Evolutionary conservation across 2,797 vertebrate species (phyloP).

Genomic region (Danio jaintianensis): DNA sequence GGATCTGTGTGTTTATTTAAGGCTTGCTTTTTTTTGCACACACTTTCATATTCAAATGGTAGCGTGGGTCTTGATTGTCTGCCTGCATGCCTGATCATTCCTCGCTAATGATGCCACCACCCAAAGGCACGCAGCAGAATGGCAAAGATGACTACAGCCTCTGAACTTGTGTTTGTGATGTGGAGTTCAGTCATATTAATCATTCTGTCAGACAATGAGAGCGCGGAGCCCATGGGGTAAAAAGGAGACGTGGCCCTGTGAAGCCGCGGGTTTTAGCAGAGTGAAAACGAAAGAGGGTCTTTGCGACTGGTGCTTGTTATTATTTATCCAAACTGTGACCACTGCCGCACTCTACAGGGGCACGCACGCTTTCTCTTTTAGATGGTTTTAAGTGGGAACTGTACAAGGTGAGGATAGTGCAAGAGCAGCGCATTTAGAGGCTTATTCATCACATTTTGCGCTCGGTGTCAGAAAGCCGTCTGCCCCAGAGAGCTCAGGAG

Average conservation of each 20-base stretch:
- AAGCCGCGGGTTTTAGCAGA: constrained; percentile 65
- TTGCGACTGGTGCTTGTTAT: constrained; percentile 74
- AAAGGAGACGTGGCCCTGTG: constrained; percentile 74
- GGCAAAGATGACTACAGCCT: constrained; percentile 59
- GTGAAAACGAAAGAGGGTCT: constrained; percentile 71
- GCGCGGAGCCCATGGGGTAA: constrained; percentile 76
- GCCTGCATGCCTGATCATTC: constrained; percentile 39
- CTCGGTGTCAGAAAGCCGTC: constrained; percentile 68
- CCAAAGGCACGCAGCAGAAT: constrained; percentile 42
- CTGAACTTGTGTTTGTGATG: constrained; percentile 81
- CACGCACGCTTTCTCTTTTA: constrained; percentile 73
- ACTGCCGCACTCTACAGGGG: constrained; percentile 56
- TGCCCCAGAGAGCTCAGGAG: constrained; percentile 49
- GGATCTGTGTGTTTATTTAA: constrained; percentile 43
- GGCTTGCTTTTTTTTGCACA: neutral
- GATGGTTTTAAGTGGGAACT: constrained; percentile 77
- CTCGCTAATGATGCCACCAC: constrained; percentile 50
- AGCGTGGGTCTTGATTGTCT: constrained; percentile 37
- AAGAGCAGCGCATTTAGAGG: constrained; percentile 76
- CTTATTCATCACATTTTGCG: constrained; percentile 80
- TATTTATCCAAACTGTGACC: constrained; percentile 68
- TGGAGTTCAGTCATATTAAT: constrained; percentile 83
- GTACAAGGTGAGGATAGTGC: constrained; percentile 79
- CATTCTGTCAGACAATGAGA: constrained; percentile 84
- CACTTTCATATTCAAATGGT: constrained; percentile 34